Evolutionary conservation across 1,140 invertebrate species (phyloP), one percentile per base, ranked within the genome.

Genomic region (Ceratosolen fusciceps): DNA sequence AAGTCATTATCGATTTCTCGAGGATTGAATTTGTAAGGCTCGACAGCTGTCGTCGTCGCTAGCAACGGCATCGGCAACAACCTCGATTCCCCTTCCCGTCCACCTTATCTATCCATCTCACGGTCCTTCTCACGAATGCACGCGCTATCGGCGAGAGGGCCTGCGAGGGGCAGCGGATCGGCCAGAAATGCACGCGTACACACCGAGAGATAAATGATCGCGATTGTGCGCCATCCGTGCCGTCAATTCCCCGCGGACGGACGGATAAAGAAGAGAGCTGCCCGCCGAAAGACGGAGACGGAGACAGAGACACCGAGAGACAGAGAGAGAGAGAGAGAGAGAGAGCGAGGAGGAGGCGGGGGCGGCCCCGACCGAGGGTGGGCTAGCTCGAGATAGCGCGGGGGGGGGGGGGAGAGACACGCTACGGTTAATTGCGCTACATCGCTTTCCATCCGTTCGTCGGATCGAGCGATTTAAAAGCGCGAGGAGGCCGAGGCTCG

Each of bases 191-290:
- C 24, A 37, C 10, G 39, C 62, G 56, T 54, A 76, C 26, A 76
- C 21, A n/a, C 31, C 26, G 26, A 34, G 49, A 77, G 77, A 79
- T 79, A 79, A 29, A 49, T 29, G 71, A 74, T 79, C 77, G 56
- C 58, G 71, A 79, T 79, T 79, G 84, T 83, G 82, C 77, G 60
- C 75, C 67, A 58, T 24, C 39, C 31, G 26, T 31, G 52, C 70
- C 83, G 82, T 86, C 84, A 83, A 87, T 83, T 86, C 83, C 82
- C 83, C 80, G 81, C 84, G 83, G 86, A 84, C 83, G 82, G 80
- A 83, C 81, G 58, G 49, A 49, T 19, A 52, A 16, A 31, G 24
- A 70, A 26, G 47, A 31, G 67, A 49, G 43, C 9, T n/a, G n/a
- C n/a, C n/a, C n/a, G n/a, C n/a, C n/a, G n/a, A n/a, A 31, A n/a